A percentile compares a stretch with the other conserved stretches of the same genome.
Evolutionary conservation across 2,797 vertebrate genomes (phyloP).

Genomic region (Zalophus californianus): DNA sequence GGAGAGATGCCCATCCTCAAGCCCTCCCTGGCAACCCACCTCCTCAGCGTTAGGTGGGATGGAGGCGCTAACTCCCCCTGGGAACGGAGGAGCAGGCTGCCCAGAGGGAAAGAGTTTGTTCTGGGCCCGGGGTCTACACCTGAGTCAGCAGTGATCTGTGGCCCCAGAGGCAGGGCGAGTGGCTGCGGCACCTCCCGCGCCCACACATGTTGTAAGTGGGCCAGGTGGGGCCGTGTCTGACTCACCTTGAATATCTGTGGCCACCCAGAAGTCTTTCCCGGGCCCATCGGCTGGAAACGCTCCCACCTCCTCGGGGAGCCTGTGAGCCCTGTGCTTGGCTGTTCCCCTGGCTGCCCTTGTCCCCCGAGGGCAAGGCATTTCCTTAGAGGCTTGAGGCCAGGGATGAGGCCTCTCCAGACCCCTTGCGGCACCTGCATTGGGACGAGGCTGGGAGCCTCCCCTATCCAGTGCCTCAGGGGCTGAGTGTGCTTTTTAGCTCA

Average conservation of each 20-base stretch:
- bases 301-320: neutral
- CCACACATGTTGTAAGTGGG: neutral
- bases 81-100: neutral
- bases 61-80: neutral
- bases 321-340: neutral
- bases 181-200: neutral
- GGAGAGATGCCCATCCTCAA: neutral
- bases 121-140: neutral
- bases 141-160: neutral
- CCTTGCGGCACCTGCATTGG: neutral
- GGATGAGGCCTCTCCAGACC: neutral
- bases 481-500: accelerated
- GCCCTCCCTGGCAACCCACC: neutral
- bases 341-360: neutral
- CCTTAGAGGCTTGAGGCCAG: neutral
- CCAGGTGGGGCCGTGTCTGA: neutral
- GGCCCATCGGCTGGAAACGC: neutral
- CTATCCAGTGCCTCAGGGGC: accelerated
- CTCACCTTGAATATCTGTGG: neutral
- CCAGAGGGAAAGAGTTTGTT: neutral
- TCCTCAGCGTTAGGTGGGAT: neutral
- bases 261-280: neutral
- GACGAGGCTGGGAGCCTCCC: no score
- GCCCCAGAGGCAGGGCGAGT: neutral
- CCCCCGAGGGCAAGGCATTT: neutral